Conservation (phyloP, 2,888 invertebrate species). For the Perdita meconis region DNA sequence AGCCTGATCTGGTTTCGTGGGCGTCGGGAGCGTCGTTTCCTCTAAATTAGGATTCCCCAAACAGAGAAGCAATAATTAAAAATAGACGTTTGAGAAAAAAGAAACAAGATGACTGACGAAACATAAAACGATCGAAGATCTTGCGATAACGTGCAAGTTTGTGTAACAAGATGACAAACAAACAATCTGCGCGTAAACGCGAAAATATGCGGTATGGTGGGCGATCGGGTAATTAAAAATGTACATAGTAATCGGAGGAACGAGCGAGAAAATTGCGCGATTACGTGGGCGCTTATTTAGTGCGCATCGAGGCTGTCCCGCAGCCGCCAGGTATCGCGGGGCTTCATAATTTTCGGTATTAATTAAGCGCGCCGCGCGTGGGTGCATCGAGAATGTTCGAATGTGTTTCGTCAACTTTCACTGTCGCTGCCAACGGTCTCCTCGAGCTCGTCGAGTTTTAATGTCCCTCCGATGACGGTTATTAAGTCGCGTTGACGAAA, state of each 20-base stretch:
- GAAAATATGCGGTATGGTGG: conserved; percentile 39
- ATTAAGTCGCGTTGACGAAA: conserved; percentile 57
- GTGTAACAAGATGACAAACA: neutral
- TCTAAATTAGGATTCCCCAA: neutral
- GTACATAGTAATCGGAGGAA: conserved; percentile 62
- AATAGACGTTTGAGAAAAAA: neutral
- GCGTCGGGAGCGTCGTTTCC: neutral
- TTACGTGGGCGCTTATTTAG: conserved; percentile 67
- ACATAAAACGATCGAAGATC: neutral
- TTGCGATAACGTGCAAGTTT: conserved; percentile 11
- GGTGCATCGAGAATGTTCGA: conserved; percentile 58
- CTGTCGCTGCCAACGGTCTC: conserved; percentile 51
- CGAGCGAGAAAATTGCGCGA: conserved; percentile 47
- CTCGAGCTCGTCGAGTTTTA: conserved; percentile 34
- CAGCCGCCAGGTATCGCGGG: conserved; percentile 45
- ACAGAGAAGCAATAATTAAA: neutral
- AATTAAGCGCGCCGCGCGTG: conserved; percentile 70
- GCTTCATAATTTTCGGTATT: conserved; percentile 70
- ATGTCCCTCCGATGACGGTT: conserved; percentile 46
- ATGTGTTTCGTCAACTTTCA: conserved; percentile 71
- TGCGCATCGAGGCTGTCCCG: conserved; percentile 33
- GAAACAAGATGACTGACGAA: neutral
- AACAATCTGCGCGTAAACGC: conserved; percentile 14
- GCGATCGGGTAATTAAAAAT: conserved; percentile 66
- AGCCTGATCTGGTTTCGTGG: neutral